A percentile compares a stretch with the other conserved stretches of the same genome.
Conservation (phyloP, 2,797 vertebrate species). For the Gambelia wislizenii region DNA sequence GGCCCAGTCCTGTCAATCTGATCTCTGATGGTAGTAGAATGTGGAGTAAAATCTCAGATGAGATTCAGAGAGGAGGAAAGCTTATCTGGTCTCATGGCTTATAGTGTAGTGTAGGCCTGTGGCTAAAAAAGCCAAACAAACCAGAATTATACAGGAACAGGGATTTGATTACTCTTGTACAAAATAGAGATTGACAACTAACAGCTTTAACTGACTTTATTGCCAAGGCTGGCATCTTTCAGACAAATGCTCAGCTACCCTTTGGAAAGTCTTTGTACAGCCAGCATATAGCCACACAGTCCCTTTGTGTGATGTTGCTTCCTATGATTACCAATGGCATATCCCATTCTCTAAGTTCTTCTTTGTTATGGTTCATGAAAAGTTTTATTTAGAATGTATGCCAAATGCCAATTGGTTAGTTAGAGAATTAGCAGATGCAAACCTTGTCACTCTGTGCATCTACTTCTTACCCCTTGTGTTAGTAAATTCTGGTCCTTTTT, state of each 20-base stretch:
- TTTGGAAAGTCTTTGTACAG: not conserved
- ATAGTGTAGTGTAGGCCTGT: not conserved
- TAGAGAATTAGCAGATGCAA: no score
- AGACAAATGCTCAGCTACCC: not conserved
- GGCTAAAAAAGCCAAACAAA: not conserved
- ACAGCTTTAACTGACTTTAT: not conserved
- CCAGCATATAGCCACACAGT: not conserved
- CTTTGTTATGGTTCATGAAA: not conserved
- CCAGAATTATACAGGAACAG: not conserved
- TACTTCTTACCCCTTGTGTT: no score
- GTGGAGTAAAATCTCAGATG: no score
- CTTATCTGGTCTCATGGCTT: no score
- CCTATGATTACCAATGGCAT: not conserved
- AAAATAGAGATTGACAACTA: not conserved
- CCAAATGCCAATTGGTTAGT: not conserved
- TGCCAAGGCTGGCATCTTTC: not conserved
- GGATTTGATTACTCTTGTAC: not conserved
- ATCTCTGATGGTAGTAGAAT: no score
- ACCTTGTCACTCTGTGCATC: not conserved
- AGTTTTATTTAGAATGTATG: not conserved
- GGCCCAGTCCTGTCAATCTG: no score
- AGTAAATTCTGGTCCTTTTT: not conserved
- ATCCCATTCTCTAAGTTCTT: not conserved
- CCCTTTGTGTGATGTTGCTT: not conserved
- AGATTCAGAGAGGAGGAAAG: no score